Conservation (phyloP, 2,113 vertebrate genomes). For the Sigmodon hispidus region DNA sequence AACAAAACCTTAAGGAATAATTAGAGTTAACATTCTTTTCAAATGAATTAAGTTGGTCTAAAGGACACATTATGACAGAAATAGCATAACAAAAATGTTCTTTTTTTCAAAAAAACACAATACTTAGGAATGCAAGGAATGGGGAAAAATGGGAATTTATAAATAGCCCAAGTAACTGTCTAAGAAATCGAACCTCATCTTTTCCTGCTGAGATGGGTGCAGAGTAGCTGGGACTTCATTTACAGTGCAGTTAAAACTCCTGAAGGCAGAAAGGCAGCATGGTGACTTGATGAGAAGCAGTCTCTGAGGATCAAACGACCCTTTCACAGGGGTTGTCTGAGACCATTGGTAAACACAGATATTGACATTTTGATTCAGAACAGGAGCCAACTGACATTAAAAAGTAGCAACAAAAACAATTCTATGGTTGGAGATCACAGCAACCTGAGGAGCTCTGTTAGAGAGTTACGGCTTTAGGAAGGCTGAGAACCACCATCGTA, state of each 20-base stretch:
- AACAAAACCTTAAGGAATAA: not conserved
- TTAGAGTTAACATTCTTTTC: not conserved
- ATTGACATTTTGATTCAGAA: not conserved
- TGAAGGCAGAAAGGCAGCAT: not conserved
- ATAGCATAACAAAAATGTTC: not conserved
- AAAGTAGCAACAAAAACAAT: not conserved
- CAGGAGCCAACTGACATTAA: not conserved
- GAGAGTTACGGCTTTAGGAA: not conserved
- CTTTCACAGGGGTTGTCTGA: too few relatives aligned
- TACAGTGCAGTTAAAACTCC: not conserved
- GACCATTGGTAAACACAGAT: not conserved
- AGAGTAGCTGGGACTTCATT: not conserved
- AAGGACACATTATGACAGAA: not conserved
- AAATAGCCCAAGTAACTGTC: not conserved
- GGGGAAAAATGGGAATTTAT: conserved; percentile 32
- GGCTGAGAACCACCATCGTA: not conserved
- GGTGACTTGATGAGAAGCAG: not conserved
- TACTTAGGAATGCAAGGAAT: conserved; percentile 11
- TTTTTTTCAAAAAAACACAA: conserved; percentile 21
- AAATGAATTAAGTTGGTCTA: not conserved
- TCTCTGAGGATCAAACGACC: too few relatives aligned
- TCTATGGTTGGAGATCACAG: not conserved
- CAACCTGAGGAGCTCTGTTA: too few relatives aligned
- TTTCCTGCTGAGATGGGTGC: not conserved
- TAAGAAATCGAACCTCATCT: conserved; percentile 17